Evolutionary conservation across 2,113 vertebrate species (phyloP).

Genomic region (Junco hyemalis): DNA sequence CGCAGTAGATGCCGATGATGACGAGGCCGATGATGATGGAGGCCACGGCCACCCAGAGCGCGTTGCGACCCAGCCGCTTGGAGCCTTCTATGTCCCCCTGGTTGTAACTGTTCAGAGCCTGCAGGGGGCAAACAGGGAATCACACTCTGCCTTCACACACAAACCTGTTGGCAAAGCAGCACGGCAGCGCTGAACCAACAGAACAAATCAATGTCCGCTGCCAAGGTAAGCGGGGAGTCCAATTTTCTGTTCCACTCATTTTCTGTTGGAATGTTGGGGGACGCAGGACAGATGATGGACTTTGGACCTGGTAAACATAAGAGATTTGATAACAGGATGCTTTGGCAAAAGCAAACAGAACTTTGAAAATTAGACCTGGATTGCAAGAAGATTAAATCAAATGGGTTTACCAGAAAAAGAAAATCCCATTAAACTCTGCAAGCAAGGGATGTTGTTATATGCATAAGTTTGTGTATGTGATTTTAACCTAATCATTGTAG

Average conservation of each 20-base stretch:
- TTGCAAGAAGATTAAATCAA: too few relatives aligned
- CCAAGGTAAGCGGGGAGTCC: not conserved
- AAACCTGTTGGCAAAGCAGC: not conserved
- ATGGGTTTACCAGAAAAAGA: too few relatives aligned
- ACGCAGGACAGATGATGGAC: too few relatives aligned
- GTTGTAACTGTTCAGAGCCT: constrained; percentile 88
- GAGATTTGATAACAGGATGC: too few relatives aligned
- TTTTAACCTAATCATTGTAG: too few relatives aligned
- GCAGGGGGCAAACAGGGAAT: constrained; percentile 37
- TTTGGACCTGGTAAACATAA: too few relatives aligned
- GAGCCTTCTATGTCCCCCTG: constrained; percentile 84
- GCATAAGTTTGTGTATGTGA: too few relatives aligned
- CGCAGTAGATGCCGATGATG: constrained; percentile 75
- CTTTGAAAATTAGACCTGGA: too few relatives aligned
- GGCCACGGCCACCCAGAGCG: constrained; percentile 82
- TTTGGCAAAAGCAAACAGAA: too few relatives aligned
- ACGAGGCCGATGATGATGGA: constrained; percentile 84
- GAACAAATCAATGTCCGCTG: not conserved
- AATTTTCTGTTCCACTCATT: not conserved
- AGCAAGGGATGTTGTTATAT: too few relatives aligned
- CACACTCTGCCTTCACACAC: not conserved
- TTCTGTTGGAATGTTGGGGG: too few relatives aligned
- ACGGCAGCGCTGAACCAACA: not conserved
- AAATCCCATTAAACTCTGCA: too few relatives aligned
- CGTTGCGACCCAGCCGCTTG: constrained; percentile 79